These are phyloP conservation scores for Dromiciops gliroides DNA, from an alignment of 2,113 vertebrate species.

Conservation along the genomic window DNA sequence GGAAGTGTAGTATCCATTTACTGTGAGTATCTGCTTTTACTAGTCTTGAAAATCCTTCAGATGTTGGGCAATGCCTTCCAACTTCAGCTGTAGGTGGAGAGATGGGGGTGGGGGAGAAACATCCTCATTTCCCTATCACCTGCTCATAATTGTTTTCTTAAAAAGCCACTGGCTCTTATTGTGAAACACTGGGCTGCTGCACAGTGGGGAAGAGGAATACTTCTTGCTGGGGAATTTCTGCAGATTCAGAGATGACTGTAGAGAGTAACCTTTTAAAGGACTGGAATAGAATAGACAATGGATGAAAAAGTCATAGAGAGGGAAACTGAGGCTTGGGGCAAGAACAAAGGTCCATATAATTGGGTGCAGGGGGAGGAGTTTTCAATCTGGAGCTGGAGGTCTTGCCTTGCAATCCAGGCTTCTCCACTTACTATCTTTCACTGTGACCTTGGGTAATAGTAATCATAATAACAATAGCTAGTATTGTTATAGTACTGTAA, in stretches of 20 bases:
- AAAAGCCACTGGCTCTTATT: conserved; percentile 15
- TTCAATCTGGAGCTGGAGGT: background rate
- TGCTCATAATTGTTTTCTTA: conserved; percentile 32
- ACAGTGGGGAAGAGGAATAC: conserved; percentile 10
- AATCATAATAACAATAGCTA: background rate
- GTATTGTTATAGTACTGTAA: background rate
- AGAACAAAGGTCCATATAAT: background rate
- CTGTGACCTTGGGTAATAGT: background rate
- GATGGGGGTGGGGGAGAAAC: background rate
- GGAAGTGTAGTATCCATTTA: conserved; percentile 23
- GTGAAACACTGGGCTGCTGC: background rate
- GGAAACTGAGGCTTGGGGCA: background rate
- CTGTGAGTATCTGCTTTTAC: background rate
- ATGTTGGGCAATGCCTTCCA: background rate
- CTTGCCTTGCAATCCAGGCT: background rate
- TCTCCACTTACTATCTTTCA: background rate
- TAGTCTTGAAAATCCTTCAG: conserved; percentile 9
- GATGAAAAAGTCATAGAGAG: background rate
- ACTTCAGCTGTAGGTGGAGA: conserved; percentile 15
- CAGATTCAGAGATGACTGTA: background rate
- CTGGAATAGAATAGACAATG: background rate
- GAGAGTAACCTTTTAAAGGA: conserved; percentile 4
- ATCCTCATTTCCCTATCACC: background rate
- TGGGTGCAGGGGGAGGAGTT: background rate
- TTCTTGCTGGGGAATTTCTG: conserved; percentile 34